phyloP scores from a whole-genome alignment of 1,140 invertebrate genomes.

The Brachionus koreanus region DNA sequence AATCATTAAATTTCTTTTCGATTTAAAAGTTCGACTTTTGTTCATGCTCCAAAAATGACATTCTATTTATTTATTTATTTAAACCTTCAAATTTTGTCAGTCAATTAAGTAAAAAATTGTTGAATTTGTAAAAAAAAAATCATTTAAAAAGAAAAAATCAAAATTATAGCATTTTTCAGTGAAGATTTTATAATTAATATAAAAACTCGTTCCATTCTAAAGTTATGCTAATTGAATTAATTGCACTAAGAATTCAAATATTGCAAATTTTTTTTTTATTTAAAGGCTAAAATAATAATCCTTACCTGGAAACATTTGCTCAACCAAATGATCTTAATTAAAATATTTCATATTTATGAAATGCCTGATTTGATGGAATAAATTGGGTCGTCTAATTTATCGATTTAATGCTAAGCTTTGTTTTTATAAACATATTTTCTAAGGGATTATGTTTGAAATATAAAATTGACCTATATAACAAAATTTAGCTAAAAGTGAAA shows the following conservation, averaged over 20 bases:
- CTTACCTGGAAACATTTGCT: neutral
- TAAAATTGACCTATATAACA: neutral
- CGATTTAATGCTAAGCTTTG: neutral
- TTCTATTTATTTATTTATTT: no score
- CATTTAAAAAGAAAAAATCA: no score
- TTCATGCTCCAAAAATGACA: no score
- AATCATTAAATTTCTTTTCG: no score
- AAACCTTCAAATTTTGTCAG: no score
- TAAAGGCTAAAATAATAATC: neutral
- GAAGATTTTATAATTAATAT: no score
- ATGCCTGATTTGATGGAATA: conserved; percentile 6
- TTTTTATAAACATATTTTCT: conserved; percentile 4
- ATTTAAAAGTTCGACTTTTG: no score
- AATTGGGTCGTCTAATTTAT: conserved; percentile 1
- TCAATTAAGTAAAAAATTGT: no score
- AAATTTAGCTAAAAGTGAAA: neutral
- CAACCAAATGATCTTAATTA: neutral
- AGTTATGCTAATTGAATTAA: neutral
- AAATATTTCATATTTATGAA: neutral
- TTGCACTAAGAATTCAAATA: neutral
- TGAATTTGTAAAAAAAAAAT: no score
- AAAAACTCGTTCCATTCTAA: neutral
- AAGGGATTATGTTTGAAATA: neutral
- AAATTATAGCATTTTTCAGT: no score
- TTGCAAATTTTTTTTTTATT: neutral